Evolutionary conservation across 2,888 invertebrate genomes (phyloP), one percentile per base, ranked within the genome.

Genomic region (Diaphora mendica): DNA sequence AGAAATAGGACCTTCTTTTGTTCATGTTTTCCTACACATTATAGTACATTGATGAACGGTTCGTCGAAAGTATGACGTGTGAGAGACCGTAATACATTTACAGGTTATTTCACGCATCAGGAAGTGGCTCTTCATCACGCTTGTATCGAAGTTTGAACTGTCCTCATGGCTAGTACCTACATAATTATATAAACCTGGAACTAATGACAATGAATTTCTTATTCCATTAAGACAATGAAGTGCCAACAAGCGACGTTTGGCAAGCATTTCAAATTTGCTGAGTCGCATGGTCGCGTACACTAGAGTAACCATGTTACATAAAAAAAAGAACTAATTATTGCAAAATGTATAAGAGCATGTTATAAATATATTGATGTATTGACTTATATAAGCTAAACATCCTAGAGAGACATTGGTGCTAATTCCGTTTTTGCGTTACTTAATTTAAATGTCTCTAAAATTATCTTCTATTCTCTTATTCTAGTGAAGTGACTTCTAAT

Each of bases 261-360:
- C 73, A 73, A 70, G 70, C 73, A 73, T 73, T 70, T 73, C 73
- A 59, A 73, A 73, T 73, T 73, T 44, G 59, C 70, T 59, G 73
- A 26, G 65, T 20, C 73, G 70, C 73, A 70, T 73, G 73, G 70
- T 66, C 73, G 73, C 73, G 9, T 70, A 44, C n/a, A 35, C 42
- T 73, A 73, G 33, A 4, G 69, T 70, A 11, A 26, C 73, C 66
- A 70, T 11, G 11, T 5, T 4, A 17, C 30, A 26, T 9, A 11
- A 35, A 33, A n/a, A 2, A 8, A 23, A 68, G 51, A 35, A 35
- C 4, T 35, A 35, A 35, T 35, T 35, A 35, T 4, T 35, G 7
- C 35, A 35, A 35, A 35, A 35, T 35, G 7, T 35, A 7, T 35
- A 7, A 35, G 0, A 35, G 35, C 35, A 39, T 9, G 39, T 39